Base-by-base conservation (phyloP, 2,797 vertebrate species). In the Chromis chromis region DNA sequence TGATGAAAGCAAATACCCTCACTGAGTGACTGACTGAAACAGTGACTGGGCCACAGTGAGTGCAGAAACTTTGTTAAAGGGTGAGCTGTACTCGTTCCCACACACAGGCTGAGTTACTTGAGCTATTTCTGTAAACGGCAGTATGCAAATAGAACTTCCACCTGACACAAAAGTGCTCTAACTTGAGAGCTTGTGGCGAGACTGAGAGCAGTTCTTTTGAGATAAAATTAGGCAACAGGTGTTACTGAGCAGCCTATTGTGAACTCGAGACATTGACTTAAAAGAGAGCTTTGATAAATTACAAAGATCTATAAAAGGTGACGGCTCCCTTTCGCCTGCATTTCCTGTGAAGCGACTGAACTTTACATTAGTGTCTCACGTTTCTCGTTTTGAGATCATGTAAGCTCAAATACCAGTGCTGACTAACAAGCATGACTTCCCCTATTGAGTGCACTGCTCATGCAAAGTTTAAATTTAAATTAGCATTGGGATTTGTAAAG, bases 1-100 rank as follows among this genome's bases (percentile, higher is more conserved):
- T 48, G 77, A 85, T 84, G 83, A 91, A 89, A 90, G 80, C 59
- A 79, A 90, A 90, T 19, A 74, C 73, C 27, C 65, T 69, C 68
- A 76, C 63, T n/a, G 44, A 46, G 14, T 76, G 79, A 75, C 48
- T 53, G 83, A 86, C 78, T 70, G 70, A 81, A 67, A 49, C 54
- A 22, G 62, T 62, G 75, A 77, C 67, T 53, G 70, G 21, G 58
- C 14, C 24, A 25, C 69, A 52, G 67, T 1, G 24, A 67, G 59
- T 3, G 5, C 17, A 68, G 70, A 54, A 53, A 66, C 39, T 68
- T 70, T 75, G 76, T 72, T 42, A 57, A 66, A 72, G 48, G 49
- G 28, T 50, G 70, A 87, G 68, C 58, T 22, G 79, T 2, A 1
- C 59, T 40, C 60, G 68, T 80, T 86, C 66, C 66, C 72, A 79